These are phyloP conservation scores for Manacus vitellinus DNA, from an alignment of 2,113 vertebrate species.

Conservation along the genomic window DNA sequence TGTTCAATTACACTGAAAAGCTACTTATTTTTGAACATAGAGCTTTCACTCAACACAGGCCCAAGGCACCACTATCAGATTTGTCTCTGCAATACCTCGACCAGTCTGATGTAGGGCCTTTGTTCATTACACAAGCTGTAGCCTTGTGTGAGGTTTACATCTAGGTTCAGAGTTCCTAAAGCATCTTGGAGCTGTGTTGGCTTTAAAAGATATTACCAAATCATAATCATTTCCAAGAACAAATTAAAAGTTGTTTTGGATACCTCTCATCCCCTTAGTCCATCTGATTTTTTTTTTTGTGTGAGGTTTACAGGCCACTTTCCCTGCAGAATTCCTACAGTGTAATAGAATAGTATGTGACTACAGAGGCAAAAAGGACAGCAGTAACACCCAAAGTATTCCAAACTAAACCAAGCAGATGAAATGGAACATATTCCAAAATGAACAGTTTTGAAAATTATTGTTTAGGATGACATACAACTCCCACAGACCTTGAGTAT, in stretches of 20 bases:
- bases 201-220: neutral
- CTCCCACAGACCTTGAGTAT: neutral
- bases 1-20: slow-evolving; percentile 43
- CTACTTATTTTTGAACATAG: slow-evolving; percentile 13
- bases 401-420: neutral
- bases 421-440: neutral
- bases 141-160: neutral
- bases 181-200: neutral
- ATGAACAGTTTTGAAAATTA: neutral
- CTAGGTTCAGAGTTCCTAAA: neutral
- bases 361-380: neutral
- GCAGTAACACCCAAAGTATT: neutral
- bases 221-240: neutral
- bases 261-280: neutral
- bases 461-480: neutral
- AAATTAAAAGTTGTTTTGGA: neutral
- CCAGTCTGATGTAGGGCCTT: neutral
- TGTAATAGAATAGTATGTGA: neutral
- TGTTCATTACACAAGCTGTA: neutral
- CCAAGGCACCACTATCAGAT: neutral
- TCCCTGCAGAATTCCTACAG: neutral
- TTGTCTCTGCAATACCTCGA: neutral
- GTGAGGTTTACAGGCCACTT: neutral
- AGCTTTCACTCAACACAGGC: slow-evolving; percentile 30
- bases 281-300: neutral